Percentiles rank a stretch among this genome's conserved stretches.
phyloP scores from a whole-genome alignment of 2,113 vertebrate genomes.

The Naja naja region DNA sequence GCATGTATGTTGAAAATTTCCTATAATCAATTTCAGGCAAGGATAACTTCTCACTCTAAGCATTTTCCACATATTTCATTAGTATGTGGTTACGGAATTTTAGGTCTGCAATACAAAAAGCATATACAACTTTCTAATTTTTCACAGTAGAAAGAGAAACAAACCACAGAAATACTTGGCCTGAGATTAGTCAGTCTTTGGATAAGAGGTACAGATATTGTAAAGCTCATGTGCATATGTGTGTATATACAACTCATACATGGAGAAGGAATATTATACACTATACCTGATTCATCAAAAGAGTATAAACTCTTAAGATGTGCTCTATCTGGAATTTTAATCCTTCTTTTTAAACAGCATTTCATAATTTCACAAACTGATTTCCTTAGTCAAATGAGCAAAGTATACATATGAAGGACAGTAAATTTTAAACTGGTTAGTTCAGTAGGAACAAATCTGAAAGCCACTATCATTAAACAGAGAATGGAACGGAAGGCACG shows the following conservation, averaged over 20 bases:
- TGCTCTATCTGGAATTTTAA: neutral
- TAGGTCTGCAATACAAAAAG: constrained; percentile 18
- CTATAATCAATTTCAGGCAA: neutral
- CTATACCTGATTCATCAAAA: neutral
- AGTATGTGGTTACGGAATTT: neutral
- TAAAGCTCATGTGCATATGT: neutral
- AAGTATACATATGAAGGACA: neutral
- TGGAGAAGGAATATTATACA: neutral
- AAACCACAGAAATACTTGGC: neutral
- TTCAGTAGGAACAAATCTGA: constrained; percentile 26
- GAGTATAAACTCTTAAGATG: neutral
- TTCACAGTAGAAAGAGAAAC: neutral
- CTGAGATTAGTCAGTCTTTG: neutral
- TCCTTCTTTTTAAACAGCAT: neutral
- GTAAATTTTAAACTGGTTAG: constrained; percentile 20
- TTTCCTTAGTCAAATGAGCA: constrained; percentile 22
- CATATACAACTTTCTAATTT: constrained; percentile 14
- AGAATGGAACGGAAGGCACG: neutral
- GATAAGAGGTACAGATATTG: neutral
- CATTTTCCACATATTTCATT: neutral
- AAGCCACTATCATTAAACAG: constrained; percentile 10
- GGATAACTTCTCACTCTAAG: neutral
- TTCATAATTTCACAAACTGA: constrained; percentile 1
- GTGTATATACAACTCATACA: neutral
- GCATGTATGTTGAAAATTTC: neutral